These are phyloP conservation scores for Chymomyza amoena DNA, from an alignment of 2,888 invertebrate species.

Conservation along the genomic window DNA sequence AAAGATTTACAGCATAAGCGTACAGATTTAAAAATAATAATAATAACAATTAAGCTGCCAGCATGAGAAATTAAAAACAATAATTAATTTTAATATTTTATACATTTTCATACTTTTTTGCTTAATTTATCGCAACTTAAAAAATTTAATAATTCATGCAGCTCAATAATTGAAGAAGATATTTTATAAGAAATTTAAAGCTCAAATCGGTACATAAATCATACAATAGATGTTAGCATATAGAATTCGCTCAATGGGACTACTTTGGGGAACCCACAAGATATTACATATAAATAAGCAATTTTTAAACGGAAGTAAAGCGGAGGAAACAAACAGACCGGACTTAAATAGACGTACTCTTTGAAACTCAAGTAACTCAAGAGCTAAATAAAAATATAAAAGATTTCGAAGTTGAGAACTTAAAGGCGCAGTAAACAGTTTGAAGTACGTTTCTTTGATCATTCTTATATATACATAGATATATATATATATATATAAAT, in stretches of 20 bases:
- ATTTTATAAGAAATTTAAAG: neutral
- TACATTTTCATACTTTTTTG: slow-evolving; percentile 56
- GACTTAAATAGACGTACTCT: slow-evolving; percentile 18
- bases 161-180: slow-evolving; percentile 36
- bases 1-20: slow-evolving; percentile 33
- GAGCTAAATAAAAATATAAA: slow-evolving; percentile 33
- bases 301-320: slow-evolving; percentile 46
- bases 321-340: slow-evolving; percentile 9
- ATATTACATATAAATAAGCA: slow-evolving; percentile 49
- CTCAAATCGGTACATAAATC: neutral
- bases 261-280: neutral
- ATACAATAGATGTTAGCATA: neutral
- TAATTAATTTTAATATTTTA: slow-evolving; percentile 69
- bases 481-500: slow-evolving; percentile 31
- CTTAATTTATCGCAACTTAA: slow-evolving; percentile 33
- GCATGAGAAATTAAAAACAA: slow-evolving; percentile 62
- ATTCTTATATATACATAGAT: slow-evolving; percentile 26
- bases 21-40: slow-evolving; percentile 29
- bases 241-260: neutral
- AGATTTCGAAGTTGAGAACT: slow-evolving; percentile 4
- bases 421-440: slow-evolving; percentile 43
- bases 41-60: slow-evolving; percentile 63
- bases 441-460: slow-evolving; percentile 55
- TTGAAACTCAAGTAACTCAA: neutral
- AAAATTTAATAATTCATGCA: slow-evolving; percentile 19